Conservation (phyloP, 37 sponge, comb jelly and placozoan species). For the Bolinopsis microptera region DNA sequence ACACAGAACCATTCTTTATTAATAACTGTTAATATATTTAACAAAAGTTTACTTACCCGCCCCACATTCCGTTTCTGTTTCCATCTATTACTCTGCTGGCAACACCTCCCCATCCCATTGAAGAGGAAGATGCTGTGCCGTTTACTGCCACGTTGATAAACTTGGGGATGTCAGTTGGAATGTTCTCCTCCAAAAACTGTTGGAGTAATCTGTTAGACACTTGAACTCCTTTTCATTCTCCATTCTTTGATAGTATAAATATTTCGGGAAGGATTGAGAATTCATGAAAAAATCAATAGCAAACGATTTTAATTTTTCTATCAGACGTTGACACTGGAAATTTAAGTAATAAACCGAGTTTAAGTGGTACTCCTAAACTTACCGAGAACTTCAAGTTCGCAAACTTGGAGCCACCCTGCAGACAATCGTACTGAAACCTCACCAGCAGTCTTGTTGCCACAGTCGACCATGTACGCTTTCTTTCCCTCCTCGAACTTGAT, state of each 20-base stretch:
- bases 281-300: too few species aligned
- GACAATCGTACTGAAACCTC: not conserved
- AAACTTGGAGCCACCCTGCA: not conserved
- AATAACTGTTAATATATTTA: too few species aligned
- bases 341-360: too few species aligned
- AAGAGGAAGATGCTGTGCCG: not conserved
- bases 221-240: not conserved
- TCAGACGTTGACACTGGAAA: too few species aligned
- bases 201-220: not conserved
- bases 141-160: not conserved
- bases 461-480: not conserved
- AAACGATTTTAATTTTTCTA: too few species aligned
- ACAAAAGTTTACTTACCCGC: constrained; percentile 14
- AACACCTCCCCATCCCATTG: not conserved
- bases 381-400: constrained; percentile 12
- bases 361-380: too few species aligned
- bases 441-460: not conserved
- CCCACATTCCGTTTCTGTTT: not conserved
- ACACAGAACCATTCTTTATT: too few species aligned
- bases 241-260: too few species aligned
- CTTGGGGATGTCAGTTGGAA: not conserved
- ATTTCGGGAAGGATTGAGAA: too few species aligned
- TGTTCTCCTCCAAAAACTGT: not conserved
- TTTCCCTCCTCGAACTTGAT: constrained; percentile 18
- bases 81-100: not conserved